A percentile compares a stretch with the other conserved stretches of the same genome.
These are phyloP conservation scores for Xylocopa sonorina DNA, from an alignment of 1,140 invertebrate genomes.

Conservation along the genomic window DNA sequence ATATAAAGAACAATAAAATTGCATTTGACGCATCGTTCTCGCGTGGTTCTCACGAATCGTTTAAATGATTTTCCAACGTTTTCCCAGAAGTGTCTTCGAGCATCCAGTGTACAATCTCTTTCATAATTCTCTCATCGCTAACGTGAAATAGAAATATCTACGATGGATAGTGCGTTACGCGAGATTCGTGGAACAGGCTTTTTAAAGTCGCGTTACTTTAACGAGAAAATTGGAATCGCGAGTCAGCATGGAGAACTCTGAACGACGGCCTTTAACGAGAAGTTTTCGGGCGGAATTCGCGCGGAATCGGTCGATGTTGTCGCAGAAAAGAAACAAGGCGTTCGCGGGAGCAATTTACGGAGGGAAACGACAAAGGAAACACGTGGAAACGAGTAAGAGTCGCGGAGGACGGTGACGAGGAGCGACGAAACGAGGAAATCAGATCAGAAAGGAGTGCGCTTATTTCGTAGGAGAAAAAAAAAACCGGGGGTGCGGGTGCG, in stretches of 20 bases:
- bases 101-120: no score
- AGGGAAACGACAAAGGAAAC: neutral
- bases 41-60: no score
- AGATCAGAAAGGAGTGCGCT: neutral
- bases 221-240: neutral
- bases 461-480: neutral
- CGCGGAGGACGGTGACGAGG: neutral
- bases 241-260: neutral
- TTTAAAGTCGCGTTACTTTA: neutral
- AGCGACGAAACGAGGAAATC: conserved; percentile 29
- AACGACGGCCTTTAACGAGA: neutral
- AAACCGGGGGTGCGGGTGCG: no score
- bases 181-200: neutral
- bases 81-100: no score
- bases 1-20: no score
- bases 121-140: no score
- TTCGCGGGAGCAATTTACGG: neutral
- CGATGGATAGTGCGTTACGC: neutral
- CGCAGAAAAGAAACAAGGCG: neutral
- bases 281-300: neutral
- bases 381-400: neutral
- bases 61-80: no score
- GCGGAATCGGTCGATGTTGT: neutral
- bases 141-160: conserved; percentile 11
- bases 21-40: no score